A percentile compares a stretch with the other conserved stretches of the same genome.
Conservation (phyloP, 1,140 invertebrate species). For the Brachionus asplanchnoidis region DNA sequence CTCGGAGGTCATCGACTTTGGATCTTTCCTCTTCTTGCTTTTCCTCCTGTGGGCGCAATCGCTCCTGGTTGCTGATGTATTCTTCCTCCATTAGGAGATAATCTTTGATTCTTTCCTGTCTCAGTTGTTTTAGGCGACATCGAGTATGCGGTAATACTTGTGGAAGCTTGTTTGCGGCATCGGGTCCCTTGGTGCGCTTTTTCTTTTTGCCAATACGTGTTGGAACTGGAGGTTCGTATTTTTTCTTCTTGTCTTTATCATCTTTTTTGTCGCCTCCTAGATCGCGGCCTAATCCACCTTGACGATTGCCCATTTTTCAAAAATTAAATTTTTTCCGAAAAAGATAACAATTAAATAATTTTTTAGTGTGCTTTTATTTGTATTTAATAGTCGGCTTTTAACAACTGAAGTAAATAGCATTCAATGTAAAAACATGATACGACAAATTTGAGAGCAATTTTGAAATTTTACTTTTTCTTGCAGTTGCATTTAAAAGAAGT, state of each 20-base stretch:
- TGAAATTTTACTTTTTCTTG: constrained; percentile 23
- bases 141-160: constrained; percentile 91
- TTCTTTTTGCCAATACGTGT: constrained; percentile 98
- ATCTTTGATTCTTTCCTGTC: constrained; percentile 96
- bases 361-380: neutral
- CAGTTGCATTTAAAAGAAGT: neutral
- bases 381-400: constrained; percentile 6
- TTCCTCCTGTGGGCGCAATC: constrained; percentile 87
- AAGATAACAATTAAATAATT: neutral
- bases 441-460: constrained; percentile 37
- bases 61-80: constrained; percentile 95
- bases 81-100: constrained; percentile 98
- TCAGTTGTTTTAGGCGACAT: constrained; percentile 88
- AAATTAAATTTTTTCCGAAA: neutral
- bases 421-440: constrained; percentile 24
- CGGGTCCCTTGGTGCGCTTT: constrained; percentile 89
- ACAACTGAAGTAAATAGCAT: neutral
- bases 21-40: constrained; percentile 78
- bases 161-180: constrained; percentile 93
- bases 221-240: constrained; percentile 96
- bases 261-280: constrained; percentile 40
- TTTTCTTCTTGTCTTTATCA: constrained; percentile 68
- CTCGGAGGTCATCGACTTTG: constrained; percentile 94
- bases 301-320: constrained; percentile 38
- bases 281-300: constrained; percentile 33